Evolutionary conservation across 1,140 invertebrate genomes (phyloP).

Genomic region (Drosophila nikananu): DNA sequence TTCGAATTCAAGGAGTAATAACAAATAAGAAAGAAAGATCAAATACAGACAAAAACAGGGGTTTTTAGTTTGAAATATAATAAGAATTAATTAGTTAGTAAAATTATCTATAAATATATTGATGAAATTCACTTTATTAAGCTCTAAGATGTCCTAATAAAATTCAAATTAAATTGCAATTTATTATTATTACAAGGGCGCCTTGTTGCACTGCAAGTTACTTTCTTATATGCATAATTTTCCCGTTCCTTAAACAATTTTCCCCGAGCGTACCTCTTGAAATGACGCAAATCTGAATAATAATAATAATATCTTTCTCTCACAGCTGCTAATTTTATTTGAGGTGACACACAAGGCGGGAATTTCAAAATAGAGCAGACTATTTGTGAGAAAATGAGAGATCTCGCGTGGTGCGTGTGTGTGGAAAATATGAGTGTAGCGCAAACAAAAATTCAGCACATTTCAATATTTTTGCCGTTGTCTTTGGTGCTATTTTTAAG

Average conservation of each 20-base stretch:
- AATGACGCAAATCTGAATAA: slow-evolving; percentile 81
- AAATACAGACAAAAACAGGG: background rate
- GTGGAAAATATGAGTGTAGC: slow-evolving; percentile 69
- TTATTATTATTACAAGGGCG: too few relatives aligned
- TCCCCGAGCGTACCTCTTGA: slow-evolving; percentile 30
- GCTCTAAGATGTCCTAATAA: too few relatives aligned
- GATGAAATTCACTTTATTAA: background rate
- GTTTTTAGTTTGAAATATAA: background rate
- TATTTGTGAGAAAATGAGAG: slow-evolving; percentile 18
- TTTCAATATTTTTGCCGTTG: slow-evolving; percentile 62
- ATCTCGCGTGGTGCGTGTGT: slow-evolving; percentile 25
- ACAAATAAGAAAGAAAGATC: background rate
- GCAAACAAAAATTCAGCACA: slow-evolving; percentile 67
- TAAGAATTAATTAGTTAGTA: background rate
- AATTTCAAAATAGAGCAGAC: slow-evolving; percentile 57
- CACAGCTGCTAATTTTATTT: slow-evolving; percentile 82
- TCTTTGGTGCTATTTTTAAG: slow-evolving; percentile 68
- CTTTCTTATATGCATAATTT: too few relatives aligned
- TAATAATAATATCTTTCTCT: slow-evolving; percentile 64
- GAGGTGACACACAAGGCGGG: slow-evolving; percentile 80
- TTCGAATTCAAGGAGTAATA: background rate
- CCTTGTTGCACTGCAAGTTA: too few relatives aligned
- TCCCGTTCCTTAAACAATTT: background rate
- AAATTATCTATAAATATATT: too few relatives aligned
- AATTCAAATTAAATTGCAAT: too few relatives aligned